Conservation (phyloP, 2,888 invertebrate genomes). For the Rhodophaea formosa region DNA sequence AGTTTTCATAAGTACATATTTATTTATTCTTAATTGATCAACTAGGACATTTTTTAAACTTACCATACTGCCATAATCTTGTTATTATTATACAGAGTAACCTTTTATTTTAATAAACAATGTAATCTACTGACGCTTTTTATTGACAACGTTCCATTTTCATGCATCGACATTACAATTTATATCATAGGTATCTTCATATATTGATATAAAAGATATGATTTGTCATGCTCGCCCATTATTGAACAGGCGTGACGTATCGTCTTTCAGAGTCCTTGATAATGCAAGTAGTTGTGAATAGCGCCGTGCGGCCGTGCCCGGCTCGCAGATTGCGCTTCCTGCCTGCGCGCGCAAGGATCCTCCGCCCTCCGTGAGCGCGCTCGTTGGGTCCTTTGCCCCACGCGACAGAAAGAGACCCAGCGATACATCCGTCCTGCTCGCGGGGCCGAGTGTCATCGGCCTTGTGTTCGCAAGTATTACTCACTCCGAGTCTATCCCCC, state of each 20-base stretch:
- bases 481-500: constrained; percentile 68
- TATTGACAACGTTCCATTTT: too few species aligned
- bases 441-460: constrained; percentile 64
- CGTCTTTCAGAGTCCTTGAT: too few species aligned
- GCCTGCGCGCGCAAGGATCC: constrained; percentile 71
- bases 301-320: neutral
- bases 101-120: constrained; percentile 23
- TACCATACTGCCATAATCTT: constrained; percentile 24
- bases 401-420: constrained; percentile 36
- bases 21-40: neutral
- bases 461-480: constrained; percentile 53
- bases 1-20: neutral
- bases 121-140: constrained; percentile 23
- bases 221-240: too few species aligned
- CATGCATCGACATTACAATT: too few species aligned
- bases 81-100: constrained; percentile 21
- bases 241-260: too few species aligned
- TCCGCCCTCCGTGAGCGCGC: constrained; percentile 41
- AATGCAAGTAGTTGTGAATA: neutral
- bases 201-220: too few species aligned
- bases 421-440: constrained; percentile 43
- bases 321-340: constrained; percentile 23
- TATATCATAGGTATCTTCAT: too few species aligned
- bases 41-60: neutral
- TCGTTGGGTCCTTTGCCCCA: constrained; percentile 42